Base-by-base conservation (phyloP, 2,113 vertebrate genomes). In the Cyprinus carpio region DNA sequence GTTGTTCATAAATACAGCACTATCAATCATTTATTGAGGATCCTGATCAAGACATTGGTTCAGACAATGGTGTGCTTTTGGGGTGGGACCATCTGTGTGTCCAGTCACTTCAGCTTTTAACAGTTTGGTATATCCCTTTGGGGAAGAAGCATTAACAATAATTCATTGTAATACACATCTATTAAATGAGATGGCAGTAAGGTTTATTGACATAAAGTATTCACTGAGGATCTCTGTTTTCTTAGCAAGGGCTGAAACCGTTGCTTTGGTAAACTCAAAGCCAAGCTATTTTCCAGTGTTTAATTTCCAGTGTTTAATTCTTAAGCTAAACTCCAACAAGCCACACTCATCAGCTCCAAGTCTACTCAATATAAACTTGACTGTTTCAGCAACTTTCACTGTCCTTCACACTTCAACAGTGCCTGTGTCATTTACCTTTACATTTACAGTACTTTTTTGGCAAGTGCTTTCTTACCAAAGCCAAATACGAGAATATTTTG, bases 141-240 rank as follows among this genome's bases (percentile, higher is more conserved):
- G 87, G 87, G 81, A 62, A 83, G 43, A 29, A 27, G 65, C 54
- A 87, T 88, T 89, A 84, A 88, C 90, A 89, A 79, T 84, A 90
- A 85, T 89, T 91, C 86, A 89, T 77, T 85, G 84, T 89, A 88
- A 86, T 87, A 87, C 88, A 86, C 69, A 86, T 88, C 85, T 79
- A 90, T 89, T 88, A 87, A 90, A 90, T 65, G 58, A 84, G 67
- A 87, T 81, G 82, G 86, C 82, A 88, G 85, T 81, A 72, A 56
- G 85, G 90, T 94, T 93, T 92, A 93, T 90, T 92, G 91, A 91
- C 87, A 88, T 12, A 74, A 90, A 85, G 84, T 83, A 91, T 93
- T 89, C 90, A 88, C 87, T 87, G 86, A 92, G 87, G 90, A 91
- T 92, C 85, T 89, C 90, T 89, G 85, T 89, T 93, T 92, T 87